A percentile compares a stretch with the other conserved stretches of the same genome.
Evolutionary conservation across 2,113 vertebrate species (phyloP).

Genomic region (Sardina pilchardus): DNA sequence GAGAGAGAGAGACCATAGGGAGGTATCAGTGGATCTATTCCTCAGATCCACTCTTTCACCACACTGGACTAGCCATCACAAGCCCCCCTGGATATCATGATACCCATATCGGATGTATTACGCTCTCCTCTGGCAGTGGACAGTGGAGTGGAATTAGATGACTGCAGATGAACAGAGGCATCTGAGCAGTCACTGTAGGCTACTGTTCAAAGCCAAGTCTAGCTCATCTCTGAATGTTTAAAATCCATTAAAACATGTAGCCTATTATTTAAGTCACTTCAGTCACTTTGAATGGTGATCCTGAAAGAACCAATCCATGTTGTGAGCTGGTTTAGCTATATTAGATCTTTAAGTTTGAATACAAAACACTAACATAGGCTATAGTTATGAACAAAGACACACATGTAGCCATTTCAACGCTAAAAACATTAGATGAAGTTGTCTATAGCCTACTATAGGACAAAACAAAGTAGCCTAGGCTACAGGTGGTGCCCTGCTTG

Average conservation of each 20-base stretch:
- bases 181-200: neutral
- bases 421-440: too few relatives aligned
- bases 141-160: slow-evolving; percentile 32
- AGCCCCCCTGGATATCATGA: slow-evolving; percentile 32
- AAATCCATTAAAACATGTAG: neutral
- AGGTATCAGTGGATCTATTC: neutral
- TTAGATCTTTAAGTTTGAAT: too few relatives aligned
- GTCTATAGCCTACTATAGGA: too few relatives aligned
- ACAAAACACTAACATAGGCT: too few relatives aligned
- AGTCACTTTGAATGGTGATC: too few relatives aligned
- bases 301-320: too few relatives aligned
- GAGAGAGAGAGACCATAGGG: neutral
- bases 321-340: too few relatives aligned
- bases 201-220: neutral
- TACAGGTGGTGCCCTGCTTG: neutral
- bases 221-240: neutral
- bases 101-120: slow-evolving; percentile 47
- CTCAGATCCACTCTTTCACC: slow-evolving; percentile 30
- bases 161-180: neutral
- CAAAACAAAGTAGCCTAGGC: too few relatives aligned
- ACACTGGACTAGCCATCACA: slow-evolving; percentile 28
- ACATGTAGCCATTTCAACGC: too few relatives aligned
- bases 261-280: neutral
- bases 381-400: too few relatives aligned
- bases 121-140: slow-evolving; percentile 35